Evolutionary conservation across 1,140 invertebrate genomes (phyloP), one percentile per base, ranked within the genome.

Genomic region (Andricus grossulariae): DNA sequence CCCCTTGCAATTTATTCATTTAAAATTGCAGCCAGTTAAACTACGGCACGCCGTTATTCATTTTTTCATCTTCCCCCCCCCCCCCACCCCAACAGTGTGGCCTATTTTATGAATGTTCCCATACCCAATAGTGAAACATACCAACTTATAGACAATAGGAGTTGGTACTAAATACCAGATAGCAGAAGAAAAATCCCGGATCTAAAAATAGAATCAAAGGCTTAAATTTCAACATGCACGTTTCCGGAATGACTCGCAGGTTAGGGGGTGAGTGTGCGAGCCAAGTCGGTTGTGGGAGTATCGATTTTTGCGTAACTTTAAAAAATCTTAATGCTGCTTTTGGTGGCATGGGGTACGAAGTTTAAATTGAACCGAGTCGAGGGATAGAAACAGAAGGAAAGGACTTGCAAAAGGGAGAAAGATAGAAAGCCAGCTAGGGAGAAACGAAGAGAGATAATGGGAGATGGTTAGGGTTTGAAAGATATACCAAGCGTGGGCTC

Each of bases 301-400:
- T 86, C 80, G 86, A 87, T 86, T 88, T 86, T 87, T 84, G 74
- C 80, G 85, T 86, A 87, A 88, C 88, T 91, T 90, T 86, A 89
- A 90, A 88, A 90, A 90, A 91, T 91, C 90, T 91, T 91, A 91
- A 90, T 88, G 88, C 87, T 81, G 87, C 82, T 89, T 87, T 87
- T 83, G 85, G 85, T 78, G 82, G 86, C 80, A 85, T 84, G 84
- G 82, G 81, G 80, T 79, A 81, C 82, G 89, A 91, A 91, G 90
- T 91, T 91, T 90, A 90, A 91, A 91, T 91, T 91, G 88, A 90
- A 90, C 88, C 80, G 79, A 77, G 84, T 76, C 50, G 84, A 83
- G 79, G 79, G 78, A 80, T 82, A 79, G 78, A 82, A 78, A 81
- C 81, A 84, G 82, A 82, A 80, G 71, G 80, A 71, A 72, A 78